Evolutionary conservation across 2,113 vertebrate genomes (phyloP).

Genomic region (Brachirus orientalis): DNA sequence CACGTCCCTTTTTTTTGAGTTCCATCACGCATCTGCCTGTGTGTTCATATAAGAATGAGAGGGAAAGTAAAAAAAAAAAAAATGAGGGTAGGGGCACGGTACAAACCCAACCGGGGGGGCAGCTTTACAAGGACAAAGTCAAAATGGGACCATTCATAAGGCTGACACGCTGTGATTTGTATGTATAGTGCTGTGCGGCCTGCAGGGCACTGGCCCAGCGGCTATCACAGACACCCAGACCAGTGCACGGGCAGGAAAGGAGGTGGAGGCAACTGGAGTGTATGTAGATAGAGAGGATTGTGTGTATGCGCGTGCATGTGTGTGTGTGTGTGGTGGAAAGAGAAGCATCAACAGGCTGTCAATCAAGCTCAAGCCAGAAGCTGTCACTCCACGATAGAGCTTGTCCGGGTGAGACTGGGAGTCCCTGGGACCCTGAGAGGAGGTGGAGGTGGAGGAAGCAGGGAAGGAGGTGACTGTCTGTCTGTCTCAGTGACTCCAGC

Average conservation of each 20-base stretch:
- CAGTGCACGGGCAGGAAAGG: constrained; percentile 48
- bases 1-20: constrained; percentile 37
- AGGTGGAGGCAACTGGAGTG: constrained; percentile 26
- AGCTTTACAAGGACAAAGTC: constrained; percentile 78
- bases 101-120: constrained; percentile 64
- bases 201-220: constrained; percentile 73
- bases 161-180: constrained; percentile 76
- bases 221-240: constrained; percentile 73
- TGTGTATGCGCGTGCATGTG: constrained; percentile 14
- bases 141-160: constrained; percentile 77
- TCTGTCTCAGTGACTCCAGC: constrained; percentile 67
- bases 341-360: constrained; percentile 78
- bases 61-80: constrained; percentile 46
- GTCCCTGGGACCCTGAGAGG: constrained; percentile 67
- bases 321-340: constrained; percentile 27
- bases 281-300: constrained; percentile 19
- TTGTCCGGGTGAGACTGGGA: constrained; percentile 63
- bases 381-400: constrained; percentile 72
- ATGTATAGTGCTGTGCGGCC: constrained; percentile 72
- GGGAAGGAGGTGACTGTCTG: constrained; percentile 60
- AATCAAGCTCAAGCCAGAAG: constrained; percentile 67
- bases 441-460: constrained; percentile 44
- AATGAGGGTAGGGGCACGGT: constrained; percentile 48
- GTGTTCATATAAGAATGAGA: constrained; percentile 47
- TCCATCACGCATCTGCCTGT: constrained; percentile 43